Base-by-base conservation (phyloP, 2,797 vertebrate species). In the Hippocampus kuda region DNA sequence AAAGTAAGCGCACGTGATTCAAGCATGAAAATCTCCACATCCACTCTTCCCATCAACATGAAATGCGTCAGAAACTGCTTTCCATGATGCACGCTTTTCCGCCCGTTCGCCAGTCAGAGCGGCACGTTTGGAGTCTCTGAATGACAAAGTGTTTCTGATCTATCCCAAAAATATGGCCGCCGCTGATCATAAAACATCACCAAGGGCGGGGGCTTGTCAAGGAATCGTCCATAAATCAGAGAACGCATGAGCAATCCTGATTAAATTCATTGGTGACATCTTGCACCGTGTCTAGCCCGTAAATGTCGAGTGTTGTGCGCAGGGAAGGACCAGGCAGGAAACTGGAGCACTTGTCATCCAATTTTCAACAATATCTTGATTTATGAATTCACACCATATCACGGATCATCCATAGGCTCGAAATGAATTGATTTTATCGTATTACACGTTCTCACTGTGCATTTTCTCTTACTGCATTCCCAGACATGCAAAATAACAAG, bases 191-290 rank as follows among this genome's bases (percentile, higher is more conserved):
- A 48, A 49, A 65, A 49, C 18, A 65, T 48, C 24, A 20, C 44
- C 44, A 27, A 16, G 46, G 46, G 46, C 30, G 63, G 44, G 63
- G 26, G 44, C 63, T 65, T 65, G 63, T 65, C 63, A 48, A 65
- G 44, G 24, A 9, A 48, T 49, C 24, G 24, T 27, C 63, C 26
- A 65, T 65, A 65, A 65, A 65, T 65, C 63, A 48, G 44, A n/a
- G 24, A 27, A 24, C 9, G 63, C 13, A 27, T 13, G 49, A 66
- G 48, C 46, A 66, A 49, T 66, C 8, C 65, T 66, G 65, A 53
- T 67, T 67, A 54, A 67, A 54, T 67, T 67, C 48, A 54, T 67
- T 53, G 66, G 66, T n/a, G 30, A 67, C 49, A 54, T 38, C 64
- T 24, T 38, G 65, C 26, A 5, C 18, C 27, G 16, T 26, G 24